phyloP scores from a whole-genome alignment of 2,797 vertebrate species.

The Ataeniobius toweri region DNA sequence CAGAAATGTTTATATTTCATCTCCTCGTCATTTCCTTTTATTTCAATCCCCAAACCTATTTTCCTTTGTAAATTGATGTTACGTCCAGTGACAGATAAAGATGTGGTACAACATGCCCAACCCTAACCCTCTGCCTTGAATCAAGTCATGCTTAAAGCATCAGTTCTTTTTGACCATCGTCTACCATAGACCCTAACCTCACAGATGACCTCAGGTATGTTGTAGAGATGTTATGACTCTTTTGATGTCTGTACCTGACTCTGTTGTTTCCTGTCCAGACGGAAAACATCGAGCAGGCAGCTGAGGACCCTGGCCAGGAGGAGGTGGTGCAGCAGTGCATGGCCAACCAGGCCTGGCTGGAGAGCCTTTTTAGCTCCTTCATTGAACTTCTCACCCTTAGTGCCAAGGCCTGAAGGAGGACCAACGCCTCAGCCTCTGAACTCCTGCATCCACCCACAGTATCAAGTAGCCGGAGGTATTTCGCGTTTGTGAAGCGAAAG shows the following conservation, averaged over 20 bases:
- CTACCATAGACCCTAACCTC: background rate
- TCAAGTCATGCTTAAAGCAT: no score
- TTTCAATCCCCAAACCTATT: background rate
- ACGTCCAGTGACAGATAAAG: background rate
- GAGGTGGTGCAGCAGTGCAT: constrained; percentile 95
- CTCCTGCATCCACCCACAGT: constrained; percentile 20
- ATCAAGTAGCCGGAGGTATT: constrained; percentile 16
- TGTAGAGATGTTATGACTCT: background rate
- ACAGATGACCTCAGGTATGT: background rate
- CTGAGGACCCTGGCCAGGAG: constrained; percentile 91
- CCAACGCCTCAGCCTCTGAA: constrained; percentile 1
- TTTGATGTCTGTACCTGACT: background rate
- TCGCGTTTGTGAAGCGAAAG: constrained; percentile 23
- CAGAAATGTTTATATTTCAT: background rate
- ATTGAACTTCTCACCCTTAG: constrained; percentile 87
- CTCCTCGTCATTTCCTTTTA: background rate
- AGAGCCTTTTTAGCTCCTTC: constrained; percentile 90
- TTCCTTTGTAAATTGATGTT: background rate
- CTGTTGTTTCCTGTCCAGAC: constrained; percentile 77
- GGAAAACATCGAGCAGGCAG: constrained; percentile 87
- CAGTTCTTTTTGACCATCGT: background rate
- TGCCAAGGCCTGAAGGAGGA: constrained; percentile 69
- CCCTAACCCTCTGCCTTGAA: no score
- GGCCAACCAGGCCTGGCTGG: constrained; percentile 92
- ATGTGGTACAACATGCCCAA: no score